These are phyloP conservation scores for Drosophila nannoptera DNA, from an alignment of 1,140 invertebrate species.

Conservation along the genomic window DNA sequence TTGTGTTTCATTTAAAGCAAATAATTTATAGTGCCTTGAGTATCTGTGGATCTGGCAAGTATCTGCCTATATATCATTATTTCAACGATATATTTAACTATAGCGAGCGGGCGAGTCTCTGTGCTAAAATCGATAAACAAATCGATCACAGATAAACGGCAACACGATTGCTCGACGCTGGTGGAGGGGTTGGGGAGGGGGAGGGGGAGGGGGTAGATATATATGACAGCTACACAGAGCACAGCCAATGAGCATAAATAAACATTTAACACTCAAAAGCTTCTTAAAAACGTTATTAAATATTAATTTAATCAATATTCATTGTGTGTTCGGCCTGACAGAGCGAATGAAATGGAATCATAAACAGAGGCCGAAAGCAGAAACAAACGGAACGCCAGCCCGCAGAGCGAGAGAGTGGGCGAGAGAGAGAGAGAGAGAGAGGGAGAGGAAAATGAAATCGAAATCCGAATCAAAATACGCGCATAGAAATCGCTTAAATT, in stretches of 20 bases:
- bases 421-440: conserved; percentile 1
- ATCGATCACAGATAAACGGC: no score
- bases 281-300: conserved; percentile 76
- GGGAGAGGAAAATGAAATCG: conserved; percentile 48
- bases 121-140: no score
- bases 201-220: not conserved
- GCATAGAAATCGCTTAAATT: conserved; percentile 78
- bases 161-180: conserved; percentile 13
- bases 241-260: conserved; percentile 57
- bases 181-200: not conserved
- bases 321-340: conserved; percentile 47
- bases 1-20: no score
- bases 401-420: not conserved
- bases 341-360: conserved; percentile 11
- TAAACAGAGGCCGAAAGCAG: not conserved
- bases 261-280: conserved; percentile 74
- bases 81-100: no score
- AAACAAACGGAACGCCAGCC: conserved; percentile 1
- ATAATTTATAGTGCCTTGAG: not conserved
- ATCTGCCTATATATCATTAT: no score
- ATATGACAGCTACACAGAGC: conserved; percentile 23
- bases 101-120: no score
- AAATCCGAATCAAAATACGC: conserved; percentile 65
- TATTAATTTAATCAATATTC: conserved; percentile 77
- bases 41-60: no score